These are phyloP conservation scores for Tridacna crocea DNA, from an alignment of 2,888 invertebrate genomes.

Conservation along the genomic window DNA sequence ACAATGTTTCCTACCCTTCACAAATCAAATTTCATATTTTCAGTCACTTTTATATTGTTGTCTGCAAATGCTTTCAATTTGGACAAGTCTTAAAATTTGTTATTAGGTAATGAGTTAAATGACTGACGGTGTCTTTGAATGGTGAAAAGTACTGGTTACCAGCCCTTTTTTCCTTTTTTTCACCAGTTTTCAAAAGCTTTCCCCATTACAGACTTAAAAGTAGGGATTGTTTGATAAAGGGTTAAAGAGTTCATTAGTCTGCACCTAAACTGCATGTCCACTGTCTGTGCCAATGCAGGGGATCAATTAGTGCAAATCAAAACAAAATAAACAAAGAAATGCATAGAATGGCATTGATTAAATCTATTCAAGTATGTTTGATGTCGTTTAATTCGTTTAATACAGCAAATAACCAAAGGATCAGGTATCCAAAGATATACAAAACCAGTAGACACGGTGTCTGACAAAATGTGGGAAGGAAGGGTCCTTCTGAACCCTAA, in stretches of 20 bases:
- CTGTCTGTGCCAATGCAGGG: background rate
- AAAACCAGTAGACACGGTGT: background rate
- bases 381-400: background rate
- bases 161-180: too few species aligned
- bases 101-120: background rate
- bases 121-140: background rate
- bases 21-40: too few species aligned
- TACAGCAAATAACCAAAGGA: background rate
- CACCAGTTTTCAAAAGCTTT: too few species aligned
- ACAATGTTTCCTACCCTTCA: too few species aligned
- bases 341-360: slow-evolving; percentile 2
- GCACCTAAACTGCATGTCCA: too few species aligned
- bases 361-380: background rate
- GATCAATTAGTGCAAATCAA: slow-evolving; percentile 30
- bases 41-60: too few species aligned
- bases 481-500: too few species aligned
- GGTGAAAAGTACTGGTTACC: too few species aligned
- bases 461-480: background rate
- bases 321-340: slow-evolving; percentile 9
- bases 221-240: too few species aligned
- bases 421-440: background rate
- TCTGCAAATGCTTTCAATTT: background rate
- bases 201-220: too few species aligned
- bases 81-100: background rate
- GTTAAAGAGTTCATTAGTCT: too few species aligned